Evolutionary conservation across 1,140 invertebrate genomes (phyloP).

Genomic region (Notospermus geniculatus): DNA sequence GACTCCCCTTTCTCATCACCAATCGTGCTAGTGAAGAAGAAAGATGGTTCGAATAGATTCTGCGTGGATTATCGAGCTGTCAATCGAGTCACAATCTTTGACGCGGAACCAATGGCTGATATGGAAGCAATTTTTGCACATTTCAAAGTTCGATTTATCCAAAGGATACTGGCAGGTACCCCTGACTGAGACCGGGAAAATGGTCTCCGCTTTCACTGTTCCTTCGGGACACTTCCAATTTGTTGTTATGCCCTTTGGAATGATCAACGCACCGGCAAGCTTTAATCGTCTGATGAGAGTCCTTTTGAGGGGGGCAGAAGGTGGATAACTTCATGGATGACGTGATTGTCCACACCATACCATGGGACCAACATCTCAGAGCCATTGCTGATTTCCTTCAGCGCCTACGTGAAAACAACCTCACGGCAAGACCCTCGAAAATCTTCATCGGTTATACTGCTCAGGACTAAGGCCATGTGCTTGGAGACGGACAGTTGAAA

Average conservation of each 20-base stretch:
- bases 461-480: conserved; percentile 1
- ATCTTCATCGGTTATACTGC: background rate
- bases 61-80: conserved; percentile 57
- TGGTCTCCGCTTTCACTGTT: conserved; percentile 17
- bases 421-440: conserved; percentile 1
- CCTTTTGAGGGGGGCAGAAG: background rate
- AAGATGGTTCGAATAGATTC: conserved; percentile 53
- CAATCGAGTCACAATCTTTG: conserved; percentile 24
- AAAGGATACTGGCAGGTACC: conserved; percentile 24
- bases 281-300: conserved; percentile 19
- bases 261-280: conserved; percentile 17
- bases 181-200: conserved; percentile 19
- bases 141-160: conserved; percentile 21
- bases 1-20: conserved; percentile 57
- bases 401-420: background rate
- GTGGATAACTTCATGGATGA: conserved; percentile 9
- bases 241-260: conserved; percentile 25
- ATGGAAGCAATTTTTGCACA: conserved; percentile 23
- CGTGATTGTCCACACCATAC: background rate
- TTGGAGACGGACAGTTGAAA: conserved; percentile 26
- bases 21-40: conserved; percentile 57
- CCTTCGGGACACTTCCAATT: conserved; percentile 14
- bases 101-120: conserved; percentile 23
- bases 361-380: conserved; percentile 1
- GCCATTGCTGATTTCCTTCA: background rate